phyloP scores from a whole-genome alignment of 2,888 invertebrate species.

The Drosophila mulleri region DNA sequence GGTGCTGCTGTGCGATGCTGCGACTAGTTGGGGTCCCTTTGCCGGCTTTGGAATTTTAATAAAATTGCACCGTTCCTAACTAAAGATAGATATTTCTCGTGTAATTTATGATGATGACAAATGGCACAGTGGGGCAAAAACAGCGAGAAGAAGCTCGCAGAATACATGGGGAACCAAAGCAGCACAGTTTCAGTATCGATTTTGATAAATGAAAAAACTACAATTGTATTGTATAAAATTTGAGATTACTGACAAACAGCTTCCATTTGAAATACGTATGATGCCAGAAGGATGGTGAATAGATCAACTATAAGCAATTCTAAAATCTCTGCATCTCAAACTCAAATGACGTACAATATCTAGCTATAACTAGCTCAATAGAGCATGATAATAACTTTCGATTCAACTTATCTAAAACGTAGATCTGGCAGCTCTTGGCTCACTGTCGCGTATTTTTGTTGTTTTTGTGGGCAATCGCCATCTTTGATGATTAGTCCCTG shows the following conservation, averaged over 20 bases:
- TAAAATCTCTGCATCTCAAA: no score
- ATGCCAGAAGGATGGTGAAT: no score
- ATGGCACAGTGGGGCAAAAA: conserved; percentile 46
- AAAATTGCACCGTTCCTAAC: conserved; percentile 79
- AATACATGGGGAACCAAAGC: background rate
- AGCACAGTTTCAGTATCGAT: background rate
- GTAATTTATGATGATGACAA: conserved; percentile 79
- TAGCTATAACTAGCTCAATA: no score
- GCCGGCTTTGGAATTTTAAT: conserved; percentile 76
- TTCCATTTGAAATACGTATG: no score
- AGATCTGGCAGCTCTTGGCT: background rate
- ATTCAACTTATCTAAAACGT: background rate
- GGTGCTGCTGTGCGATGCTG: conserved; percentile 38
- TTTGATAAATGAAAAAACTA: background rate
- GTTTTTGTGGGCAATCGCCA: background rate
- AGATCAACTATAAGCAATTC: no score
- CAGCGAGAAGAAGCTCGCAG: background rate
- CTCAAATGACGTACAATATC: no score
- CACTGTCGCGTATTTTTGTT: background rate
- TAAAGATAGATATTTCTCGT: conserved; percentile 80
- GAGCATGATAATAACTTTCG: no score
- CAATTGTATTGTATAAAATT: no score
- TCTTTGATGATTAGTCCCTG: background rate
- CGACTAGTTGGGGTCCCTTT: conserved; percentile 22
- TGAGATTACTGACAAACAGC: no score